Base-by-base conservation (phyloP, 2,113 vertebrate genomes). In the Bos indicus region DNA sequence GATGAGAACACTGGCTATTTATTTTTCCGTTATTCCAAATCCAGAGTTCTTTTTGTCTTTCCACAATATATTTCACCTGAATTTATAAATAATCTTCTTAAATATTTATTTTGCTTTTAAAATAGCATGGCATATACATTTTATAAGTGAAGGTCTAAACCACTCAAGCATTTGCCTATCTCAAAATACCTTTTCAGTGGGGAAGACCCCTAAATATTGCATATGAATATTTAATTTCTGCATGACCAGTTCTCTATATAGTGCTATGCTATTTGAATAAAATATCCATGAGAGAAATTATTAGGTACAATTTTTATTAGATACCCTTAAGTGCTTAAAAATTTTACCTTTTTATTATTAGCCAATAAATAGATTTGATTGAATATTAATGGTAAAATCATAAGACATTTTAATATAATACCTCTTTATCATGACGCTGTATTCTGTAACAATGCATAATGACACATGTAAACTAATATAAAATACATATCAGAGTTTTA, bases 51-150 rank as follows among this genome's bases (percentile, higher is more conserved):
- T 93, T 93, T 84, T 19, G 28, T 0, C 40, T 36, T 89, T 67
- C 25, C 0, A 62, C 33, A 30, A 85, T 11, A 6, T 6, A 84
- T 94, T 89, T 91, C 26, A 83, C 3, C 25, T 86, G 46, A 95
- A 96, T 94, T 88, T 62, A 57, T 95, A 88, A 81, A 52, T 91
- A 96, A 81, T 96, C 25, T 59, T 52, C 23, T 52, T 80, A 88
- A 57, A 80, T 91, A 88, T 96, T 91, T 64, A 85, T 83, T 90
- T 80, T 51, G 40, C 62, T 97, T 96, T 91, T 48, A 59, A 93
- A 91, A 64, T 11, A 88, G 12, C 16, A 85, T 71, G 52, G 2
- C 7, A 94, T 80, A 51, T 59, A 25, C 1, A 40, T 89, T 91
- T 95, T 81, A 62, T 60, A 60, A 67, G 59, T 84, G 36, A 90